Evolutionary conservation across 2,797 vertebrate genomes (phyloP).

Genomic region (Thamnophis elegans): DNA sequence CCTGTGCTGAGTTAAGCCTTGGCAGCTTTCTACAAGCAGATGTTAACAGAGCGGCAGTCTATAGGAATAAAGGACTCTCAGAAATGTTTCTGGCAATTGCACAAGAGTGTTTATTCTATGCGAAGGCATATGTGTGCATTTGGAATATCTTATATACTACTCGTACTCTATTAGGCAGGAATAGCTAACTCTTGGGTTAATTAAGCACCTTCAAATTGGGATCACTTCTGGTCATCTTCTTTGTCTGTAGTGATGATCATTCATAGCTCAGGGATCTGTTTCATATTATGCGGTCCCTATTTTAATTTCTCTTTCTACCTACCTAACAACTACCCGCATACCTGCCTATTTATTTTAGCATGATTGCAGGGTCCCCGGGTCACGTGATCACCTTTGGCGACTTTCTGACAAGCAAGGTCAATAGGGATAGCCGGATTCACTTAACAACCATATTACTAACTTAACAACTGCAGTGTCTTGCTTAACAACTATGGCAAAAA

Average conservation of each 20-base stretch:
- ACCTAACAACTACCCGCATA: neutral
- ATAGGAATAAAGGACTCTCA: constrained; percentile 2
- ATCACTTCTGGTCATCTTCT: neutral
- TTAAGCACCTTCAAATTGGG: neutral
- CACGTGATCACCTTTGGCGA: neutral
- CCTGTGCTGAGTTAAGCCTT: neutral
- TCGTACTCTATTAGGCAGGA: neutral
- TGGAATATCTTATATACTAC: neutral
- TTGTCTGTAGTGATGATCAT: neutral
- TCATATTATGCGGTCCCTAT: neutral
- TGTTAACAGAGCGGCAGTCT: neutral
- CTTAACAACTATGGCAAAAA: neutral
- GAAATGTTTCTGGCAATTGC: neutral
- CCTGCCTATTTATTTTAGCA: neutral
- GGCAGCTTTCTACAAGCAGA: constrained; percentile 8
- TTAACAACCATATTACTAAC: neutral
- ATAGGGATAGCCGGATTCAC: neutral
- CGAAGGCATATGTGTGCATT: neutral
- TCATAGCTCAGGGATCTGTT: neutral
- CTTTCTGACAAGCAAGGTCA: neutral
- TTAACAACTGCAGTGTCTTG: neutral
- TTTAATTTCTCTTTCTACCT: neutral
- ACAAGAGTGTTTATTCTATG: neutral
- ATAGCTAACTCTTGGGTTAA: neutral
- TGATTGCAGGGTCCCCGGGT: neutral